Evolutionary conservation across 2,797 vertebrate genomes (phyloP), one percentile per base, ranked within the genome.

Genomic region (Halcyon leucocephala): DNA sequence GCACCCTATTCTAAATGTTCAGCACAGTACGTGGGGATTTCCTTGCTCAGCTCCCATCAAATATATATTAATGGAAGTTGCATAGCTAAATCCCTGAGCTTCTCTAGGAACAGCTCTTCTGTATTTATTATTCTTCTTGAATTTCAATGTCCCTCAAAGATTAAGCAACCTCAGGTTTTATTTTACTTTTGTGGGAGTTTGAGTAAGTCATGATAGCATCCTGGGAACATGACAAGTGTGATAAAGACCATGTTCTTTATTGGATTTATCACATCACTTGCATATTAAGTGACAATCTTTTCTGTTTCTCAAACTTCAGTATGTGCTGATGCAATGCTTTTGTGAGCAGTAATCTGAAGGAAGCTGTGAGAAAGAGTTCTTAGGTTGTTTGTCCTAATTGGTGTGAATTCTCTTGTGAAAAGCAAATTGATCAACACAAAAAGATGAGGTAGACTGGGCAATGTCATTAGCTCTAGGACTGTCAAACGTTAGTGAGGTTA

Each of bases 111-210:
- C 41, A 71, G 49, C 52, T 94, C 55, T 92, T 94, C 73, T 74
- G 51, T 91, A 69, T 93, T 92, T 96, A 58, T 84, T 92, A 90
- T 86, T 93, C 71, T 35, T 82, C 81, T 81, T 87, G 93, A 96
- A 95, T 95, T 94, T 93, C 86, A 89, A 58, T 90, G 37, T 26
- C 14, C 29, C 77, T 88, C 44, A 86, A 86, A 88, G 70, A 77
- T 92, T 90, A 89, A 87, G 66, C 25, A 96, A 62, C 39, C 28
- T 44, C 39, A 76, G 66, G 41, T 71, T 94, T 93, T 79, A 82
- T 91, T 95, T 93, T 86, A 70, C 33, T 84, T 86, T 70, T 76
- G 14, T 73, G 48, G 20, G 79, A 91, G 62, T 73, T 79, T 90
- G 31, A 52, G 35, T 80, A 84, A 90, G 64, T 77, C 44, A 19